Percentiles rank a stretch among this genome's conserved stretches.
Conservation (phyloP, 1,140 invertebrate species). For the Eufriesea mexicana region DNA sequence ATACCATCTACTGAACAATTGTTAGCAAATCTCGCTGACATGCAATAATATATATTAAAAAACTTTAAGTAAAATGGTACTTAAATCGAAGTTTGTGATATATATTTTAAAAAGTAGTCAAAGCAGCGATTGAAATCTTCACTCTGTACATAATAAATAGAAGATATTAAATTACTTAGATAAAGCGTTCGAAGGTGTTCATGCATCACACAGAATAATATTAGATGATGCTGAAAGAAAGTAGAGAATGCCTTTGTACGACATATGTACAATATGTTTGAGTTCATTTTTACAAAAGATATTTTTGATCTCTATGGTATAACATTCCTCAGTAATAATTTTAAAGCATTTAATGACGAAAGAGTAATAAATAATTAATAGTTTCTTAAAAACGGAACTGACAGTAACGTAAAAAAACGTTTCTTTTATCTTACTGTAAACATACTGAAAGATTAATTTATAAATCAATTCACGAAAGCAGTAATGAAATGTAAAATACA, state of each 20-base stretch:
- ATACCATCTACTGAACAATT: conserved; percentile 29
- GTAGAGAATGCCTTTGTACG: background rate
- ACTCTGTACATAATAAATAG: conserved; percentile 47
- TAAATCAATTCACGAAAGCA: conserved; percentile 39
- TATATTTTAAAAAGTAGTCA: conserved; percentile 36
- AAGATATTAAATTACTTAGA: background rate
- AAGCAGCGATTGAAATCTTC: background rate
- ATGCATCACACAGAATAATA: background rate
- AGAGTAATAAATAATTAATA: background rate
- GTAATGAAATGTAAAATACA: conserved; percentile 15
- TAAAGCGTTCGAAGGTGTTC: conserved; percentile 38
- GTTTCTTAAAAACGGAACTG: background rate
- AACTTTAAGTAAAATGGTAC: conserved; percentile 11
- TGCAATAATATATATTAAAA: background rate
- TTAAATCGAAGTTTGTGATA: conserved; percentile 37
- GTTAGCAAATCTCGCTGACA: background rate
- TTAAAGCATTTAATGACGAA: conserved; percentile 52
- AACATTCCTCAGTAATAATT: conserved; percentile 60
- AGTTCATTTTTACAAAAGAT: conserved; percentile 23
- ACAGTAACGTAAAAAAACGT: background rate
- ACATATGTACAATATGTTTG: background rate
- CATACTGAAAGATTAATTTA: background rate
- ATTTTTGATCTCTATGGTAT: background rate
- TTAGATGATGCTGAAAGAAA: background rate
- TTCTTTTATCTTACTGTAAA: background rate